Base-by-base conservation (phyloP, 1,140 invertebrate genomes). In the Apis dorsata region DNA sequence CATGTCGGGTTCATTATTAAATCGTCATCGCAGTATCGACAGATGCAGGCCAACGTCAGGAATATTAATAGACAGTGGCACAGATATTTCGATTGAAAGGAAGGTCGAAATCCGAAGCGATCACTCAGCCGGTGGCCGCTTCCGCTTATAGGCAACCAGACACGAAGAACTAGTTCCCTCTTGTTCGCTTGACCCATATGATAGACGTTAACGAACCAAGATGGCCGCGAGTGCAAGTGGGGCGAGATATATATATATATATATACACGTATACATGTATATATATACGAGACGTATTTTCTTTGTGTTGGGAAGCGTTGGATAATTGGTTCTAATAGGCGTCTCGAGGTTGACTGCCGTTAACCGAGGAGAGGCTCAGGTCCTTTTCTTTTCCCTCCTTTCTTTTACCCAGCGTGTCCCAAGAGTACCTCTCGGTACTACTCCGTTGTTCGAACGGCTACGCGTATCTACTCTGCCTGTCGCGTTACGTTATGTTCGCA, bases 321-420 rank as follows among this genome's bases (percentile, higher is more conserved):
- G 87, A 87, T 90, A 90, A 90, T 89, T 90, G 87, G 83, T 83
- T 87, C 86, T 90, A 89, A 90, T 90, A 88, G 87, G 82, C 86
- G 83, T 85, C 86, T 69, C 44, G 87, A 81, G 85, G 83, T 70
- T 75, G 75, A 88, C 77, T 82, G 85, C 88, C 81, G 84, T 90
- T 90, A 89, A 66, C 66, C 75, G 15, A 72, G 72, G 9, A 65
- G 60, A 83, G 62, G 19, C 76, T 76, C 72, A 82, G 73, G 80
- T 86, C 65, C 81, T 87, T 87, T 86, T 75, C 34, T 44, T 85
- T 86, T 81, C 70, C 51, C 55, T 74, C 69, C 62, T 75, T 79
- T 24, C 70, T 74, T 80, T 34, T 71, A 78, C 55, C 28, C 34
- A 44, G 53, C 62, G 55, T 44, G 57, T 76, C 79, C 63, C 65